Conservation (phyloP, 2,888 invertebrate genomes). For the Coleophora flavipennella region DNA sequence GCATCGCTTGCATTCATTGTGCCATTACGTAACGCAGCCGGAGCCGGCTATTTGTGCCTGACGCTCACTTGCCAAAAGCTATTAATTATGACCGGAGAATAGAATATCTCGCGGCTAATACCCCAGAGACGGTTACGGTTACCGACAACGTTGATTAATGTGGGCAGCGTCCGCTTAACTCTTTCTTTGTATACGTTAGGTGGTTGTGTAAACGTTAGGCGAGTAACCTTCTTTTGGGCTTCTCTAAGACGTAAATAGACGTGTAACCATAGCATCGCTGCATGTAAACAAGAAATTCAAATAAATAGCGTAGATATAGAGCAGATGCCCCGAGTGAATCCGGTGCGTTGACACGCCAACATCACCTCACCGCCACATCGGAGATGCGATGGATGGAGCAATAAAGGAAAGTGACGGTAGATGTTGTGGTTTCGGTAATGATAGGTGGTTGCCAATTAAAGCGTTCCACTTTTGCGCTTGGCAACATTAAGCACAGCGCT, state of each 20-base stretch:
- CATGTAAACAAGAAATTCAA: conserved; percentile 49
- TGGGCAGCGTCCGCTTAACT: conserved; percentile 57
- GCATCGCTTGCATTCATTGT: conserved; percentile 51
- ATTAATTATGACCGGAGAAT: conserved; percentile 67
- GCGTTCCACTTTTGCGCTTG: conserved; percentile 31
- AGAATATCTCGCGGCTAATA: conserved; percentile 67
- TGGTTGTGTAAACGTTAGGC: conserved; percentile 47
- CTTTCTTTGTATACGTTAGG: conserved; percentile 49
- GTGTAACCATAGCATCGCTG: conserved; percentile 37
- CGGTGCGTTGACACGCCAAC: conserved; percentile 35
- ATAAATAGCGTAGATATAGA: conserved; percentile 36
- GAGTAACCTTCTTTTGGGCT: conserved; percentile 59
- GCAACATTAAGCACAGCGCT: conserved; percentile 28
- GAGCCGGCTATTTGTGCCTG: conserved; percentile 47
- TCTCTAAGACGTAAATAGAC: conserved; percentile 45
- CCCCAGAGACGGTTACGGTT: conserved; percentile 63
- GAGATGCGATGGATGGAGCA: conserved; percentile 29
- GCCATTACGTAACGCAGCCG: conserved; percentile 54
- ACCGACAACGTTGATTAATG: conserved; percentile 69
- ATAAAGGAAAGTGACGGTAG: conserved; percentile 38
- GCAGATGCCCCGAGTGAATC: conserved; percentile 31
- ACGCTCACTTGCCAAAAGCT: conserved; percentile 68
- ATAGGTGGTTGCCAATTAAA: conserved; percentile 32
- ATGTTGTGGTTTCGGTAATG: conserved; percentile 23
- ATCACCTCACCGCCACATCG: conserved; percentile 24